Conservation (phyloP, 2,888 invertebrate species). For the Kryphioiulus occultus region DNA sequence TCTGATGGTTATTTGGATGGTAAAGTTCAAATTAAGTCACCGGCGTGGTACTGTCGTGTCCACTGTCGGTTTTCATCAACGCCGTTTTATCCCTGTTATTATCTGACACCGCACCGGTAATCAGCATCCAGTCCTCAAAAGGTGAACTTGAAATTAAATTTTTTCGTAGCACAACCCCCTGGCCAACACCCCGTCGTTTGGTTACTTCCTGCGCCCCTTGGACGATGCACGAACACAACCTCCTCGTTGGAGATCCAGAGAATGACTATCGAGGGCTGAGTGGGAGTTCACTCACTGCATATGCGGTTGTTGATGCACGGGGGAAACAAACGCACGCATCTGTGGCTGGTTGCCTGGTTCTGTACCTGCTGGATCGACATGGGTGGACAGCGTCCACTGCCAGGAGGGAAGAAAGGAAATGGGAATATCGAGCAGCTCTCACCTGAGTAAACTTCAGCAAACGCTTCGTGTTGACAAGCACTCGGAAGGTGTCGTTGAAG, state of each 20-base stretch:
- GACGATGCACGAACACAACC: neutral
- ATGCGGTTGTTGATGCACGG: neutral
- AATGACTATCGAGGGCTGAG: neutral
- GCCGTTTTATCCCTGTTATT: slow-evolving; percentile 25
- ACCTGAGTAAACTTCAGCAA: neutral
- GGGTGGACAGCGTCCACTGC: neutral
- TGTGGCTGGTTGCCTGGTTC: neutral
- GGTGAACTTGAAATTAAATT: neutral
- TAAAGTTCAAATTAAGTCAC: neutral
- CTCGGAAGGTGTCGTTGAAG: neutral
- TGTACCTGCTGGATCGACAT: neutral
- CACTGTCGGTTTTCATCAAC: slow-evolving; percentile 16
- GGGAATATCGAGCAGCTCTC: neutral
- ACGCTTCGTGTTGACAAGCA: neutral
- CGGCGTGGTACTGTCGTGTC: neutral
- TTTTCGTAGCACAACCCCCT: too few species aligned
- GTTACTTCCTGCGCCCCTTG: neutral
- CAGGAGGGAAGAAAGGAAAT: neutral
- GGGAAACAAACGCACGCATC: neutral
- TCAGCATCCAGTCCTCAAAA: neutral
- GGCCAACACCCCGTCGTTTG: neutral
- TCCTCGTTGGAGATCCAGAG: slow-evolving; percentile 1
- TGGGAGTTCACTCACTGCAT: slow-evolving; percentile 1
- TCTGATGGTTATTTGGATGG: neutral
- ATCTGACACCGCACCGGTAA: slow-evolving; percentile 20